A percentile compares a stretch with the other conserved stretches of the same genome.
These are phyloP conservation scores for Phasianus colchicus DNA, from an alignment of 2,113 vertebrate species.

Conservation along the genomic window DNA sequence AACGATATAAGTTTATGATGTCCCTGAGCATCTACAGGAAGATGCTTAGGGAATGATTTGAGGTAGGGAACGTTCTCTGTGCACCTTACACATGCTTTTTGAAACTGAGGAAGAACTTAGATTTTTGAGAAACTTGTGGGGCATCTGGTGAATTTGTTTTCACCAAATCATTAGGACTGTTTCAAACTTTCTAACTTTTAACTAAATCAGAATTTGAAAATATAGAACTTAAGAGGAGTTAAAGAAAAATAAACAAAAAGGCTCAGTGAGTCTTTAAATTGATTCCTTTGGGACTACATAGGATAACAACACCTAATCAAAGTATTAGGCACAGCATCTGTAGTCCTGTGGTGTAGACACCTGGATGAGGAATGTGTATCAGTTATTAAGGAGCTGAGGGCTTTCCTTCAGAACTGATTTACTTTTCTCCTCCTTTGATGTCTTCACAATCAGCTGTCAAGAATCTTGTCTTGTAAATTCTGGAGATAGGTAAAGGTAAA, in stretches of 20 bases:
- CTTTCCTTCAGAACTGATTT: neutral
- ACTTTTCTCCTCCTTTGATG: neutral
- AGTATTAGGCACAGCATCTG: neutral
- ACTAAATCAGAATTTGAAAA: neutral
- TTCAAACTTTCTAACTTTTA: fast-evolving
- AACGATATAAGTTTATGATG: neutral
- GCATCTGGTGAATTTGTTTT: too few relatives aligned
- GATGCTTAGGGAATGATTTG: neutral
- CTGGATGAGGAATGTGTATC: fast-evolving
- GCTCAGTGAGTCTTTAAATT: neutral
- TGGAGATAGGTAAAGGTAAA: neutral
- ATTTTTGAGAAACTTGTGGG: fast-evolving
- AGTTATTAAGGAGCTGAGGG: neutral
- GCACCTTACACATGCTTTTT: neutral
- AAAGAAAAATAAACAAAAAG: neutral
- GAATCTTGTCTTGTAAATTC: fast-evolving
- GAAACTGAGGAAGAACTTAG: neutral
- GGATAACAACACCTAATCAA: neutral
- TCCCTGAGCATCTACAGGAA: neutral
- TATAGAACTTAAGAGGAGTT: neutral
- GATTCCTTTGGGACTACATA: fast-evolving
- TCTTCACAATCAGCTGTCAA: neutral
- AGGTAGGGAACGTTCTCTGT: neutral
- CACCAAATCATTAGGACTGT: too few relatives aligned
- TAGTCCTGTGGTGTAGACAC: neutral